phyloP scores from a whole-genome alignment of 2,113 vertebrate genomes.

The Misgurnus anguillicaudatus region DNA sequence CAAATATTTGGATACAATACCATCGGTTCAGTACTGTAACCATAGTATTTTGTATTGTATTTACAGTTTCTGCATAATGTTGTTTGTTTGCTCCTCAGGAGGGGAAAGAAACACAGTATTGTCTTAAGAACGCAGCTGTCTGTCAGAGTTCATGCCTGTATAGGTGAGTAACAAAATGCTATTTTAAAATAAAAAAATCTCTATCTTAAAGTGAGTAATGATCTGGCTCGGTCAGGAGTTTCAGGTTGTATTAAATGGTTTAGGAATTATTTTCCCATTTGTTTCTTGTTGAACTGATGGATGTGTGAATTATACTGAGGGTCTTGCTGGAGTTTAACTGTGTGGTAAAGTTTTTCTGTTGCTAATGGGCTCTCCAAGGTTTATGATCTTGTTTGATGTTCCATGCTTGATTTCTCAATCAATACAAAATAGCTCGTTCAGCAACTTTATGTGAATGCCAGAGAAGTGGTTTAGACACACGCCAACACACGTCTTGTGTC shows the following conservation, averaged over 20 bases:
- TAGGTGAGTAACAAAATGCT: slow-evolving; percentile 82
- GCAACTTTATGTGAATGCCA: slow-evolving; percentile 56
- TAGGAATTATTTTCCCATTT: slow-evolving; percentile 23
- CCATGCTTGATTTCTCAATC: slow-evolving; percentile 51
- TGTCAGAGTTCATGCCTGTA: slow-evolving; percentile 94
- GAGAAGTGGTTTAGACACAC: slow-evolving; percentile 61
- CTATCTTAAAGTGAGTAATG: not conserved
- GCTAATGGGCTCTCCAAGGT: slow-evolving; percentile 39
- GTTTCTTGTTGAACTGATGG: slow-evolving; percentile 11
- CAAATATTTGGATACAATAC: no score
- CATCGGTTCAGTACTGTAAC: no score
- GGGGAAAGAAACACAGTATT: slow-evolving; percentile 94
- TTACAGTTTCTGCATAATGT: slow-evolving; percentile 5
- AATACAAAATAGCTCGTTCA: slow-evolving; percentile 33
- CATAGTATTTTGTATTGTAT: not conserved
- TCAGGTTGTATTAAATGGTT: slow-evolving; percentile 22
- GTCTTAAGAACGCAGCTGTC: slow-evolving; percentile 94
- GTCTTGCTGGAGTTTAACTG: slow-evolving; percentile 27
- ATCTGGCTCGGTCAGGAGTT: not conserved
- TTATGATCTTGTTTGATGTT: slow-evolving; percentile 68
- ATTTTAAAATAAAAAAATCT: not conserved
- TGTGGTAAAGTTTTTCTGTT: slow-evolving; percentile 32
- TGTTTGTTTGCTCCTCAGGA: slow-evolving; percentile 70
- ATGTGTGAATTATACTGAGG: slow-evolving; percentile 34
- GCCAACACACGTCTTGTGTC: slow-evolving; percentile 7